Base-by-base conservation (phyloP, 2,888 invertebrate genomes). In the Sycophila texana region DNA sequence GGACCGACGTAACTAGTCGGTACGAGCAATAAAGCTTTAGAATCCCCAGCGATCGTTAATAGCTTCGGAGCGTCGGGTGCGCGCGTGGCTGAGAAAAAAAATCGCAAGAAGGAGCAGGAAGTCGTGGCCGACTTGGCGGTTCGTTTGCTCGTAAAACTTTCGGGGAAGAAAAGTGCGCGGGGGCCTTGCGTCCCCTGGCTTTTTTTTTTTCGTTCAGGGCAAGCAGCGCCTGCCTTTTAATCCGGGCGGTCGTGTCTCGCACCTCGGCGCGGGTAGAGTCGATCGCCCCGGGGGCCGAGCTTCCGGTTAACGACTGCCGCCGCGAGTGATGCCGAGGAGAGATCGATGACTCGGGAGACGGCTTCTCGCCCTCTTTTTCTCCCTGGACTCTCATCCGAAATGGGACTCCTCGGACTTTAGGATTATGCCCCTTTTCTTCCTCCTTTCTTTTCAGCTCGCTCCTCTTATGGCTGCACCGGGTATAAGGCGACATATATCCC, bases 301-400 rank as follows among this genome's bases (percentile, higher is more conserved):
- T 78, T 79, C 77, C 61, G 77, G 61, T 72, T 70, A 74, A 78
- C 78, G 70, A 70, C 39, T 30, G 49, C 72, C 55, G 14, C 18
- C 12, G 61, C 22, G 26, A 20, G 10, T 14, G 66, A 57, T 74
- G 55, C 66, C 57, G 53, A 47, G 68, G 51, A 30, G 74, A 57
- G 66, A 72, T 76, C 61, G 63, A 70, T 70, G 70, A 70, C 61
- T 67, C 18, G 10, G 49, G 49, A 60, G 70, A 60, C 14, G 4
- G 5, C 22, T 53, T 61, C 53, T 7, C 47, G 51, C 57, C 26
- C 60, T 14, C 16, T 20, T 26, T 51, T n/a, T 20, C 57, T 10
- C 5, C 16, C 49, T 39, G n/a, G 53, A 14, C 53, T 53, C 53
- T 14, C 53, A n/a, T 53, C n/a, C 3, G 16, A 53, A 53, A 53